Percentiles rank a stretch among this genome's conserved stretches.
phyloP scores from a whole-genome alignment of 2,113 vertebrate species.

The Paradisaea rubra region DNA sequence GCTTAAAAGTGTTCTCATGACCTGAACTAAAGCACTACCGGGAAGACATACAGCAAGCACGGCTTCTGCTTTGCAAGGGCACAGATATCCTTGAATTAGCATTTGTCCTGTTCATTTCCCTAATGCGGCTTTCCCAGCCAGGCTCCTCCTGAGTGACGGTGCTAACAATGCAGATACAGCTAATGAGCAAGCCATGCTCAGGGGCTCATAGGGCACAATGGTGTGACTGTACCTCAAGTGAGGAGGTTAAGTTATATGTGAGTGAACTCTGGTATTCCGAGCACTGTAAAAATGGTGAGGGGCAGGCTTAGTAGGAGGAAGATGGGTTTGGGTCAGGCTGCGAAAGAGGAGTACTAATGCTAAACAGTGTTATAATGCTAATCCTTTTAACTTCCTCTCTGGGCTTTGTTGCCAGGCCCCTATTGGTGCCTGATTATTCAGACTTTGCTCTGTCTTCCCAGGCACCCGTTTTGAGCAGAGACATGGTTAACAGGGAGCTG shows the following conservation, averaged over 20 bases:
- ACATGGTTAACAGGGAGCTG: not conserved
- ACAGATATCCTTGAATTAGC: not conserved
- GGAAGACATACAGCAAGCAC: not conserved
- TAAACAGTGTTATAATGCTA: not conserved
- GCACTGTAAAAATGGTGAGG: not conserved
- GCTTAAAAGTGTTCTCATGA: not conserved
- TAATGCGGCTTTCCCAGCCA: not conserved
- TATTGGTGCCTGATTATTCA: not conserved
- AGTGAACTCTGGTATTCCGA: not conserved
- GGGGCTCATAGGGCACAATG: not conserved
- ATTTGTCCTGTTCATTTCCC: not conserved
- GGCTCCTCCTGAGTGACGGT: not conserved
- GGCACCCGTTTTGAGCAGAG: not conserved
- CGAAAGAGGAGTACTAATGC: not conserved
- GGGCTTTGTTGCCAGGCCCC: slow-evolving; percentile 6
- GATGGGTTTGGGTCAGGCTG: not conserved
- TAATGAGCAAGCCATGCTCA: not conserved
- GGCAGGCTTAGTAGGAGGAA: not conserved
- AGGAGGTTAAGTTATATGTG: not conserved
- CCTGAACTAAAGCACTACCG: not conserved
- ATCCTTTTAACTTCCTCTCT: slow-evolving; percentile 28
- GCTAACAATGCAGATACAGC: not conserved
- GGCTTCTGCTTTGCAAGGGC: not conserved
- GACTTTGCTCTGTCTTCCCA: not conserved
- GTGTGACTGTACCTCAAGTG: not conserved